phyloP scores from a whole-genome alignment of 2,113 vertebrate species.

The Leucoraja erinaceus region DNA sequence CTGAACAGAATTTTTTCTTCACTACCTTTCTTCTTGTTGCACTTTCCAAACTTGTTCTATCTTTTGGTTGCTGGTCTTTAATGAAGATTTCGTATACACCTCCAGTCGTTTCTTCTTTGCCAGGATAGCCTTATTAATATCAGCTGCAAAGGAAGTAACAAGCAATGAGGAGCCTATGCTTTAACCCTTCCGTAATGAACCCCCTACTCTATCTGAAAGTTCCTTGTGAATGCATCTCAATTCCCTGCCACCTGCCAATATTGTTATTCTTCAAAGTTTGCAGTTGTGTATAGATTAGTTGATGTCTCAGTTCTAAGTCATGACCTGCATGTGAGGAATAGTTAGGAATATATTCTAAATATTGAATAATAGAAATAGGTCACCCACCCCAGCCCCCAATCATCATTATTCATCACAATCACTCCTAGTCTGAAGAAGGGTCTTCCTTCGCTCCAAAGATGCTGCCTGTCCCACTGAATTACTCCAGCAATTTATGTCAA shows the following conservation, averaged over 20 bases:
- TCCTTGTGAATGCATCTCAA: neutral
- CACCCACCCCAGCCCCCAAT: neutral
- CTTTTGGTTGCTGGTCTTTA: conserved; percentile 43
- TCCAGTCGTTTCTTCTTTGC: conserved; percentile 44
- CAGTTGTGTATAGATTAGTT: neutral
- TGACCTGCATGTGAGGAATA: neutral
- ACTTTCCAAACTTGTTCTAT: conserved; percentile 44
- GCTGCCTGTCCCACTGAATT: no score
- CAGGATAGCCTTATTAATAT: conserved; percentile 44
- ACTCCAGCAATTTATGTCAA: no score
- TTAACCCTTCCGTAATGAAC: neutral
- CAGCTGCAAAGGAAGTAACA: conserved; percentile 38
- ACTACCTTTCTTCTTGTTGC: conserved; percentile 45
- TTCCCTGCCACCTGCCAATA: neutral
- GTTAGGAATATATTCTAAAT: no score
- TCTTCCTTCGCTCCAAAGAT: no score
- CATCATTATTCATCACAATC: neutral
- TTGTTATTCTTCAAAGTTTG: neutral
- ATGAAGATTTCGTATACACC: conserved; percentile 42
- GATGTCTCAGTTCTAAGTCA: neutral
- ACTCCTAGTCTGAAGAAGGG: no score
- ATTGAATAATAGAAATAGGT: neutral
- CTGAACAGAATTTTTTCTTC: neutral
- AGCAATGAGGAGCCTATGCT: neutral
- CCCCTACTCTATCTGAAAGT: neutral